phyloP scores from a whole-genome alignment of 2,888 invertebrate genomes.

The Cataglyphis albicans region DNA sequence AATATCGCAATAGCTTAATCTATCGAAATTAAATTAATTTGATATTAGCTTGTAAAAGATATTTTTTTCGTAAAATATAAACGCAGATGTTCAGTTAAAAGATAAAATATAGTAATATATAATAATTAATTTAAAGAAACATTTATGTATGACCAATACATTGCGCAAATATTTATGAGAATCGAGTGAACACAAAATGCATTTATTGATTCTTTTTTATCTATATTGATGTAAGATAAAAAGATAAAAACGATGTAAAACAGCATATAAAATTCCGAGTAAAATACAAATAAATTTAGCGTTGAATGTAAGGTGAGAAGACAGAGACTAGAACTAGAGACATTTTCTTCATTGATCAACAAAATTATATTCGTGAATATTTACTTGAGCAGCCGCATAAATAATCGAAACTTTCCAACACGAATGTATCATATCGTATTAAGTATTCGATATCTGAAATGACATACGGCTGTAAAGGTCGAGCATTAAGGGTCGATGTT shows the following conservation, averaged over 20 bases:
- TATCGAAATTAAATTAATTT: slow-evolving; percentile 13
- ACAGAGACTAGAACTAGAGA: background rate
- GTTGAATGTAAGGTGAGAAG: background rate
- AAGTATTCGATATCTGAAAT: slow-evolving; percentile 1
- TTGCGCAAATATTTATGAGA: background rate
- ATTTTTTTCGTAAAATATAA: background rate
- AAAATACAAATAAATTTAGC: background rate
- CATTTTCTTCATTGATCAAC: background rate
- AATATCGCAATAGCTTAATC: background rate
- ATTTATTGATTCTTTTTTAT: background rate
- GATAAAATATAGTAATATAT: background rate
- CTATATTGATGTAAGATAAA: background rate
- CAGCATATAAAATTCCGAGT: background rate
- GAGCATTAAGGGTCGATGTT: background rate
- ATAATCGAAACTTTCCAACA: background rate
- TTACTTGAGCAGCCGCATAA: background rate
- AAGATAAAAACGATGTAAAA: background rate
- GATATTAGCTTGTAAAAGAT: background rate
- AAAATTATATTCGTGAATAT: background rate
- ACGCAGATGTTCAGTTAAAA: background rate
- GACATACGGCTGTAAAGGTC: slow-evolving; percentile 23
- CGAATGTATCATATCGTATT: background rate
- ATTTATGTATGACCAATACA: background rate
- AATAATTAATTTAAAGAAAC: background rate
- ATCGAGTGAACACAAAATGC: background rate